These are phyloP conservation scores for Pontoporia blainvillei DNA, from an alignment of 2,113 vertebrate species.

Conservation along the genomic window DNA sequence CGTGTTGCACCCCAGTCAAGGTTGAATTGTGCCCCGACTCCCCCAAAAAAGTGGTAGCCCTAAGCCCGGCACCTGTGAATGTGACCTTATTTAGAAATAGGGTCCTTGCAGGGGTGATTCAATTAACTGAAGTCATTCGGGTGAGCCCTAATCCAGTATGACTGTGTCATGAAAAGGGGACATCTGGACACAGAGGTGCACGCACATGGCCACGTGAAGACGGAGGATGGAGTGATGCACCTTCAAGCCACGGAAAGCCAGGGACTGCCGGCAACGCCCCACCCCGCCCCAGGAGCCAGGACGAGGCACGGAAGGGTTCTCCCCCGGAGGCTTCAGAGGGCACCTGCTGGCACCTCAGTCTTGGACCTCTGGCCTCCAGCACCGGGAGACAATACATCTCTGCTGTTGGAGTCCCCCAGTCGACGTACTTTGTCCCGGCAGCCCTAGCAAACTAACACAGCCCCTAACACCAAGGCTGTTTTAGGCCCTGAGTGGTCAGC, in stretches of 20 bases:
- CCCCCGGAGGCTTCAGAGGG: rapidly evolving
- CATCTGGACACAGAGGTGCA: background rate
- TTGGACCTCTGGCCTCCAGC: background rate
- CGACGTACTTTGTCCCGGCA: rapidly evolving
- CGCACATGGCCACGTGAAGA: rapidly evolving
- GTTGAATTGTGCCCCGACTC: background rate
- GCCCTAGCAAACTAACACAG: background rate
- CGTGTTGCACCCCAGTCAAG: background rate
- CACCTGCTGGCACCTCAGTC: rapidly evolving
- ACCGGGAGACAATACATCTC: rapidly evolving
- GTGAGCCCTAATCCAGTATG: background rate
- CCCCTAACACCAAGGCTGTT: background rate
- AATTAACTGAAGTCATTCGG: background rate
- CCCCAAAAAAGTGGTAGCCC: background rate
- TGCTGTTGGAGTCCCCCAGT: rapidly evolving
- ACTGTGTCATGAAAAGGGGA: background rate
- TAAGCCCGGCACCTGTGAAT: background rate
- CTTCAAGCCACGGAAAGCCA: background rate
- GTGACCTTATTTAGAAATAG: background rate
- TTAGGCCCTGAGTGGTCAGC: too few species aligned
- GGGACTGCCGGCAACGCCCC: background rate
- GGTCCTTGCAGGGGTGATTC: background rate
- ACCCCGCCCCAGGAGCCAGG: background rate
- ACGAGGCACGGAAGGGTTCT: background rate
- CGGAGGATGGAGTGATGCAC: rapidly evolving